Evolutionary conservation across 23 tunicate genomes (phyloP).

Genomic region (Aplidium turbinatum): DNA sequence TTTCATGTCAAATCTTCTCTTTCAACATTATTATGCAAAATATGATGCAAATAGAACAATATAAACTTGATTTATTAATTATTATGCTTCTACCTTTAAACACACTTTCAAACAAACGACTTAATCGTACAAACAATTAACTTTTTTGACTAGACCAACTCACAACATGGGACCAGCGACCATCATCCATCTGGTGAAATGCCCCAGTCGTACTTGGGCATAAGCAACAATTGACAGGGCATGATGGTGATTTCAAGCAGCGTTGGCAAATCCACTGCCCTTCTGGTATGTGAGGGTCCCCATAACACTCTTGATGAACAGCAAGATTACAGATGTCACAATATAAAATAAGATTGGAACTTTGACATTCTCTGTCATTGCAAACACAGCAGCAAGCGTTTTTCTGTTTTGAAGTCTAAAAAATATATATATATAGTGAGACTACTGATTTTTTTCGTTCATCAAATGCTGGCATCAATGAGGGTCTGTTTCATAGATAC

Average conservation of each 20-base stretch:
- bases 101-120: too few relatives aligned
- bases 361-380: conserved; percentile 96
- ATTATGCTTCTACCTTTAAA: too few relatives aligned
- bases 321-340: conserved; percentile 97
- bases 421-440: too few relatives aligned
- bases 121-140: too few relatives aligned
- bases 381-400: conserved; percentile 95
- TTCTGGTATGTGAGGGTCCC: conserved; percentile 97
- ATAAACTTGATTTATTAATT: too few relatives aligned
- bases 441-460: too few relatives aligned
- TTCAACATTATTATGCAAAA: too few relatives aligned
- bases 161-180: conserved; percentile 86
- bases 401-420: conserved; percentile 45
- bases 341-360: conserved; percentile 80
- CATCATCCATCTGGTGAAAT: conserved; percentile 90
- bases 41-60: too few relatives aligned
- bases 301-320: conserved; percentile 98
- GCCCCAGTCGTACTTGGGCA: conserved; percentile 91
- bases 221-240: conserved; percentile 83
- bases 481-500: too few relatives aligned
- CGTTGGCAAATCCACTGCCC: conserved; percentile 94
- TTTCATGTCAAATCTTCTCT: too few relatives aligned
- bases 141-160: conserved; percentile 2
- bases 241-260: conserved; percentile 87
- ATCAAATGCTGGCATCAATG: too few relatives aligned